Evolutionary conservation across 2,113 vertebrate species (phyloP).

Genomic region (Addax nasomaculatus): DNA sequence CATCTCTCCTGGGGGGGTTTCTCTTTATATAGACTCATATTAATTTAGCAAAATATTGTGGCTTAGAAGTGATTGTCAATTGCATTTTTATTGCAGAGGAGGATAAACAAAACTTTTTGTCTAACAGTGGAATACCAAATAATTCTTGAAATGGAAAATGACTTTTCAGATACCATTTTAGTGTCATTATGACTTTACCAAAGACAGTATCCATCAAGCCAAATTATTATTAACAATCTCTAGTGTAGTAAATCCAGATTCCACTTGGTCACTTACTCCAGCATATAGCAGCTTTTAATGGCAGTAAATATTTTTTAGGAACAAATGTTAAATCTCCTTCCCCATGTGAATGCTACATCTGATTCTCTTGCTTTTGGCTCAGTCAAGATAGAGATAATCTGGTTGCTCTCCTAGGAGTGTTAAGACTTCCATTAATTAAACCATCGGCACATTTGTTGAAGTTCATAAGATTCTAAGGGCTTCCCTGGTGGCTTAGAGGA

Average conservation of each 20-base stretch:
- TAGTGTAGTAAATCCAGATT: not conserved
- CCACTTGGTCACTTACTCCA: not conserved
- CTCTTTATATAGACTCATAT: not conserved
- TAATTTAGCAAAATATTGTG: not conserved
- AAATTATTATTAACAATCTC: not conserved
- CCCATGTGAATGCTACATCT: not conserved
- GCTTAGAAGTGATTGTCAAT: not conserved
- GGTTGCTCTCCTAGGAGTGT: not conserved
- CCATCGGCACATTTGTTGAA: not conserved
- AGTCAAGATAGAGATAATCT: not conserved
- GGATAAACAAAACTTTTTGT: not conserved
- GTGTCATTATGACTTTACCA: not conserved
- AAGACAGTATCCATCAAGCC: not conserved
- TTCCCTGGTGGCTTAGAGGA: no score
- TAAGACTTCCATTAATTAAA: not conserved
- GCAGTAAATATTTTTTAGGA: not conserved
- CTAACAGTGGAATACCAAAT: not conserved
- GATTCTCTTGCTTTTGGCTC: not conserved
- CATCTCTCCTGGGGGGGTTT: not conserved
- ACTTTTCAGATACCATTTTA: not conserved
- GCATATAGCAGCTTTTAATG: not conserved
- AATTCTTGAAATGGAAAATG: slow-evolving; percentile 21
- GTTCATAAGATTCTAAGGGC: not conserved
- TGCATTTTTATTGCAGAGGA: not conserved
- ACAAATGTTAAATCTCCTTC: not conserved